A percentile compares a stretch with the other conserved stretches of the same genome.
phyloP scores from a whole-genome alignment of 2,797 vertebrate species.

The Myoxocephalus aenaeus region DNA sequence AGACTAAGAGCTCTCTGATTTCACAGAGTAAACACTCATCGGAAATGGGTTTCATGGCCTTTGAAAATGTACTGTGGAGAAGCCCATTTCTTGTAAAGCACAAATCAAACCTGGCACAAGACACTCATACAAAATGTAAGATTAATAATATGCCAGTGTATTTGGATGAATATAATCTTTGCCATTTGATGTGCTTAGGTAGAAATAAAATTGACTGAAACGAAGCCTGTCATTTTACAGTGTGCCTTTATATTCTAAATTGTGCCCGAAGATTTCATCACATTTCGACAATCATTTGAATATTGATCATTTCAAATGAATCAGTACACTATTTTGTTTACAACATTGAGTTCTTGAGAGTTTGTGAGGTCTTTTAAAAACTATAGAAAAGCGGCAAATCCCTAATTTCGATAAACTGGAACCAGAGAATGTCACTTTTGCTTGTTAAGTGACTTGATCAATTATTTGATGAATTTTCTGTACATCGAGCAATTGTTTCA shows the following conservation, averaged over 20 bases:
- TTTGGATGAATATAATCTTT: neutral
- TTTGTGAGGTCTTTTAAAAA: neutral
- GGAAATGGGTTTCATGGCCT: constrained; percentile 10
- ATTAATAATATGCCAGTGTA: neutral
- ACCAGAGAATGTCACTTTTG: neutral
- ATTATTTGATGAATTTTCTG: neutral
- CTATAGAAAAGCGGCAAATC: neutral
- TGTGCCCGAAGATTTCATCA: neutral
- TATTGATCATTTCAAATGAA: neutral
- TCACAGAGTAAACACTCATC: constrained; percentile 16
- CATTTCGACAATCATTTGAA: neutral
- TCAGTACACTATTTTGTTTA: neutral
- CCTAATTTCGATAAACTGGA: neutral
- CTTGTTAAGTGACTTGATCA: neutral
- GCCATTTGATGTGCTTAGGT: neutral
- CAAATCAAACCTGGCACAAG: neutral
- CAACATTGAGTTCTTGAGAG: neutral
- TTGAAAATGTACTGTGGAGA: constrained; percentile 12
- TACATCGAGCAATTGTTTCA: neutral
- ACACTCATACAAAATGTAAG: neutral
- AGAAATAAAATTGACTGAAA: neutral
- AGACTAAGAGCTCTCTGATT: constrained; percentile 21
- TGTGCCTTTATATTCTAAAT: neutral
- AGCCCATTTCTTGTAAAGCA: constrained; percentile 2
- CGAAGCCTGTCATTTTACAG: neutral